These are phyloP conservation scores for Xestia c-nigrum DNA, from an alignment of 2,888 invertebrate species.

Conservation along the genomic window DNA sequence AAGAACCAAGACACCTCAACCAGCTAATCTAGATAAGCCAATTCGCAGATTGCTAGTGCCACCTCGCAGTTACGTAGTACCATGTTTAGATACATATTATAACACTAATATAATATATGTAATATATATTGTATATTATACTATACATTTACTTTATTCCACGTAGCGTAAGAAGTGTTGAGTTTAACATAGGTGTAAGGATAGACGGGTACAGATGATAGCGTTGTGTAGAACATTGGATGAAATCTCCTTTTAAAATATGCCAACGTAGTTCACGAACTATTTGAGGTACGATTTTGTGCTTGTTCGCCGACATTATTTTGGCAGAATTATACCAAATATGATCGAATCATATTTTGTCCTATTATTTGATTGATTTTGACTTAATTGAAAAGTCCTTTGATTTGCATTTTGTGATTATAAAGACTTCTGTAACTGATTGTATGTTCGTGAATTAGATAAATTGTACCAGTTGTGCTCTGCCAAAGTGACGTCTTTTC, in stretches of 20 bases:
- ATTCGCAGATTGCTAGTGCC: constrained; percentile 82
- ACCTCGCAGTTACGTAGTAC: constrained; percentile 87
- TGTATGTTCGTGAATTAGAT: constrained; percentile 26
- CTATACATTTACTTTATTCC: constrained; percentile 85
- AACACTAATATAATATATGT: constrained; percentile 71
- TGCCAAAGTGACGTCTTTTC: background rate
- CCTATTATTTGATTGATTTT: background rate
- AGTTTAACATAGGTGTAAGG: constrained; percentile 79
- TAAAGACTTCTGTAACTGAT: constrained; percentile 22
- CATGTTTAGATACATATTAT: constrained; percentile 78
- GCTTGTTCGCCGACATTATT: constrained; percentile 10
- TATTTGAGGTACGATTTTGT: constrained; percentile 18
- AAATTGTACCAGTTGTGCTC: constrained; percentile 18
- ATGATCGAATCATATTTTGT: constrained; percentile 12
- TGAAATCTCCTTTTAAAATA: constrained; percentile 83
- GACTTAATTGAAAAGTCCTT: constrained; percentile 5
- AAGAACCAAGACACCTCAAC: constrained; percentile 25
- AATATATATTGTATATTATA: constrained; percentile 57
- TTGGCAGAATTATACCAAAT: constrained; percentile 10
- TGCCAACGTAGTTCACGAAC: constrained; percentile 58
- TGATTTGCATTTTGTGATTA: constrained; percentile 21
- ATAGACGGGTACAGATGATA: constrained; percentile 82
- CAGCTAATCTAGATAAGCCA: constrained; percentile 72
- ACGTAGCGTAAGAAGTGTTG: constrained; percentile 86
- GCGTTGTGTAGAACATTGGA: constrained; percentile 71